Conservation (phyloP, 2,113 vertebrate species). For the Zootoca vivipara region DNA sequence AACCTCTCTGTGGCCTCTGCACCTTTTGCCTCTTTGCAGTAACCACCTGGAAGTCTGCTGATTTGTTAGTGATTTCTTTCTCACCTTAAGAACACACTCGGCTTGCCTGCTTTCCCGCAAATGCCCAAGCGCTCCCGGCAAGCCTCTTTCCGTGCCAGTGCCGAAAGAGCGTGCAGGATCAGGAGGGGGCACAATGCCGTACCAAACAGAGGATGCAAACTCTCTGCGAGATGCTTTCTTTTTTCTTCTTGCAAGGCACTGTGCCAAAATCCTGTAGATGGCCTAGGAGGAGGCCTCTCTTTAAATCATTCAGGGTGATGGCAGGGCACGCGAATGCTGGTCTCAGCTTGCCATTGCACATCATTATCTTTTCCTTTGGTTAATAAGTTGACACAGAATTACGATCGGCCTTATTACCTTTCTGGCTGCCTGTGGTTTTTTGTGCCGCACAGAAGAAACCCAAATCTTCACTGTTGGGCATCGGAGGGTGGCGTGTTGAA, state of each 20-base stretch:
- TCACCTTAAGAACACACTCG: background rate
- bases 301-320: constrained; percentile 15
- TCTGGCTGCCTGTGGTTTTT: background rate
- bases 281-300: background rate
- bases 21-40: background rate
- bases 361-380: constrained; percentile 22
- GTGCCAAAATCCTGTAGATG: background rate
- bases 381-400: constrained; percentile 5
- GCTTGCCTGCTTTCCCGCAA: background rate
- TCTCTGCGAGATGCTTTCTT: background rate
- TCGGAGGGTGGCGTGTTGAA: background rate
- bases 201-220: background rate
- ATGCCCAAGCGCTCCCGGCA: background rate
- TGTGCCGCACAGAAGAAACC: background rate
- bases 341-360: background rate
- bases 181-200: background rate
- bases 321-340: background rate
- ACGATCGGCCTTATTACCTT: background rate
- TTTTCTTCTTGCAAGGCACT: background rate
- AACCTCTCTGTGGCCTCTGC: background rate
- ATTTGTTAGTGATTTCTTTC: background rate
- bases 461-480: background rate
- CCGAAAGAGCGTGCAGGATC: background rate
- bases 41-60: background rate
- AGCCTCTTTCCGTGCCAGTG: background rate